Conservation (phyloP, 2,797 vertebrate genomes). For the Silurus lanzhouensis region DNA sequence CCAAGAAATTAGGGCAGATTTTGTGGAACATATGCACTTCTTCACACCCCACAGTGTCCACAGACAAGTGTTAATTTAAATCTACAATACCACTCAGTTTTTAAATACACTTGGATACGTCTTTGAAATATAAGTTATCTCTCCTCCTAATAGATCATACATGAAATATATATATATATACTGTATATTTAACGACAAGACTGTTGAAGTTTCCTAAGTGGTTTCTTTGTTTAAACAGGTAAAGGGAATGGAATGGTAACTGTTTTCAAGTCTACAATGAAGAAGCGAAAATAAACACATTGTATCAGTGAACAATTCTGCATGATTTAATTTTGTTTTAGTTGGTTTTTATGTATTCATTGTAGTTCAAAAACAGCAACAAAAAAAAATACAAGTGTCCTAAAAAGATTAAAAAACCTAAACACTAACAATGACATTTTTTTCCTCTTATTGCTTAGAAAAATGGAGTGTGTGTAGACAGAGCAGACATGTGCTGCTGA, state of each 20-base stretch:
- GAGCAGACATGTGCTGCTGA: conserved; percentile 31
- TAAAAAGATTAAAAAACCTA: conserved; percentile 36
- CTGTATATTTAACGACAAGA: neutral
- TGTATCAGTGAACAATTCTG: neutral
- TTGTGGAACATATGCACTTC: neutral
- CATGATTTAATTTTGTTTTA: neutral
- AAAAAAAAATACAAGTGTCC: neutral
- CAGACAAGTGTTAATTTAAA: neutral
- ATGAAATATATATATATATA: neutral
- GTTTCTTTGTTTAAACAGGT: neutral
- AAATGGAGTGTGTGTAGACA: conserved; percentile 21
- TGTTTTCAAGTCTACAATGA: neutral
- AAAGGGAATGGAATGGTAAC: neutral
- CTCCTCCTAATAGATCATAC: no score
- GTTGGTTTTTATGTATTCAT: neutral
- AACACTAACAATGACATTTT: conserved; percentile 35
- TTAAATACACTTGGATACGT: neutral
- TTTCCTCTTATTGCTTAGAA: conserved; percentile 33
- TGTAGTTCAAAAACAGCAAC: neutral
- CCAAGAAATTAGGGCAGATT: conserved; percentile 16
- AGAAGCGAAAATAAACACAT: neutral
- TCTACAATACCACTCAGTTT: neutral
- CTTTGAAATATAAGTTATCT: neutral
- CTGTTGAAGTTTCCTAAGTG: neutral
- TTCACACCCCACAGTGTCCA: neutral